Evolutionary conservation across 2,113 vertebrate species (phyloP), one percentile per base, ranked within the genome.

Genomic region (Alligator sinensis): DNA sequence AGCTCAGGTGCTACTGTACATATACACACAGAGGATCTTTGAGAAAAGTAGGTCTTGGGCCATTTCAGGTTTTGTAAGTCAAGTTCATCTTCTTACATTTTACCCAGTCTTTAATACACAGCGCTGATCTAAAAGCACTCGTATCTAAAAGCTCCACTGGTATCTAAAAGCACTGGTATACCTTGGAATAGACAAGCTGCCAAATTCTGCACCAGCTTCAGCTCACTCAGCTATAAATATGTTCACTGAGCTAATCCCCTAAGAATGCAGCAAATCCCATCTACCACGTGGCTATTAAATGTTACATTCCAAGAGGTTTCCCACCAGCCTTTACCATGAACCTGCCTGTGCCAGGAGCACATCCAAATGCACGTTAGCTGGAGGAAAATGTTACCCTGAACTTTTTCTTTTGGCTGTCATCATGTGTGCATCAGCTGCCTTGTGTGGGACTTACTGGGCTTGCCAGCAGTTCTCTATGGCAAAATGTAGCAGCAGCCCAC

Each of bases 31-130:
- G 21, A 87, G 77, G 58, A 77, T 54, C 60, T 77, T 54, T 38
- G 24, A 58, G 24, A 60, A 61, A 54, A 83, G n/a, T 78, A 76
- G 27, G 22, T 68, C 85, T 89, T 27, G 66, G 68, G 38, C 13
- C 79, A 54, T 77, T 96, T 83, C 85, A 12, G 34, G 78, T 84
- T 80, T 74, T 18, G 68, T 78, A 86, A 79, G 66, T 88, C 76
- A 80, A 1, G 47, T 47, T 13, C 34, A 74, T 38, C 70, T 24
- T 22, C 70, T 74, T 74, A 74, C 7, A 24, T 74, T 74, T 22
- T 74, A 74, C 21, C 22, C 47, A 24, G 19, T 74, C 85, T n/a
- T 11, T 54, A 91, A 62, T 76, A 38, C n/a, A 60, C 62, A 22
- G 25, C 2, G 3, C n/a, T 83, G 70, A 78, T 25, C 77, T 24